Conservation (phyloP, 2,113 vertebrate genomes). For the Caloenas nicobarica region DNA sequence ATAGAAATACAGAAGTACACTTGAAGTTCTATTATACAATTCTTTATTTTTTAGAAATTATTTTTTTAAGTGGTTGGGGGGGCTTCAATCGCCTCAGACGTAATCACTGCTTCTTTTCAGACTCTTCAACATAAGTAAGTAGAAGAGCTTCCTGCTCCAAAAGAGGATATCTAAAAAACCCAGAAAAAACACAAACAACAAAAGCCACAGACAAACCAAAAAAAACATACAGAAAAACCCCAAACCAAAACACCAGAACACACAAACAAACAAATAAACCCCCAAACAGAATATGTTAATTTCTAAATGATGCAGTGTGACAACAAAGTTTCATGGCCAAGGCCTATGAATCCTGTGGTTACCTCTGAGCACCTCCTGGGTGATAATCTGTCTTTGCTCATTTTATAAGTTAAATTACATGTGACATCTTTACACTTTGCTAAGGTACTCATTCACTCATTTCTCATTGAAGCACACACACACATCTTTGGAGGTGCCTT, state of each 20-base stretch:
- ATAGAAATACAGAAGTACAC: not conserved
- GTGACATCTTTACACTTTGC: not conserved
- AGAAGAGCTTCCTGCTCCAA: not conserved
- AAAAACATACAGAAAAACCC: not conserved
- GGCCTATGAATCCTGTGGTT: not conserved
- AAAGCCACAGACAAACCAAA: not conserved
- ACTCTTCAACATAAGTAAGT: not conserved
- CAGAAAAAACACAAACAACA: not conserved
- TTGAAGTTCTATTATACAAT: not conserved
- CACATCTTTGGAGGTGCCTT: not conserved
- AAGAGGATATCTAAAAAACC: not conserved
- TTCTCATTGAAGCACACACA: not conserved
- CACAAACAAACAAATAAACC: not conserved
- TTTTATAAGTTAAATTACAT: not conserved
- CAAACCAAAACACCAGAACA: not conserved
- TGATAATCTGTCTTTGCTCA: not conserved
- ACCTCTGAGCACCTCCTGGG: not conserved
- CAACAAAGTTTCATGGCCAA: not conserved
- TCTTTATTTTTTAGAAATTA: not conserved
- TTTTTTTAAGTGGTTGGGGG: not conserved
- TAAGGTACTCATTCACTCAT: not conserved
- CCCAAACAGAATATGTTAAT: not conserved
- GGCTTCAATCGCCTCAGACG: not conserved
- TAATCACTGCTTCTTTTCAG: not conserved
- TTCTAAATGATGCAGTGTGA: not conserved